Conservation (phyloP, 2,797 vertebrate species). For the Gallinago stenura region DNA sequence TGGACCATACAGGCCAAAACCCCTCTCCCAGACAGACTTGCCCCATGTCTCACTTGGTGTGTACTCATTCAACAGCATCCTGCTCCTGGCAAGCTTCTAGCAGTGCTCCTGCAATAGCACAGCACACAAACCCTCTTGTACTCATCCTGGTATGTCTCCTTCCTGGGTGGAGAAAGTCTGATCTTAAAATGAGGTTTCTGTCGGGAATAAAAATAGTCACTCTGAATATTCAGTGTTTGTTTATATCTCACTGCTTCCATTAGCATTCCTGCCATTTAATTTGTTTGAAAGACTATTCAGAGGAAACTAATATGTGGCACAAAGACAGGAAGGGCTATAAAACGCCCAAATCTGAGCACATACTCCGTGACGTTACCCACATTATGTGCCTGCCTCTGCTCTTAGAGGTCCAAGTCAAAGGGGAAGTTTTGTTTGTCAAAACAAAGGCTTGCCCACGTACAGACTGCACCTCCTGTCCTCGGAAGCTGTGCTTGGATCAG, state of each 20-base stretch:
- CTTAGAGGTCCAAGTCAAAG: conserved; percentile 44
- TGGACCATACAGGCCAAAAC: neutral
- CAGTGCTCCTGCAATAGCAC: neutral
- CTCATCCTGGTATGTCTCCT: neutral
- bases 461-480: neutral
- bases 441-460: neutral
- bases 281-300: conserved; percentile 50
- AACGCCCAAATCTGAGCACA: neutral
- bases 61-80: neutral
- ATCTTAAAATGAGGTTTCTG: conserved; percentile 54
- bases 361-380: neutral
- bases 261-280: conserved; percentile 51
- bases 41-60: neutral
- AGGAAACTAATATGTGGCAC: conserved; percentile 26
- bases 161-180: neutral
- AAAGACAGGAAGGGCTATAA: conserved; percentile 39
- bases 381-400: neutral
- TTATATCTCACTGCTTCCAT: conserved; percentile 51
- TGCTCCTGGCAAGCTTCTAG: neutral
- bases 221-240: conserved; percentile 67
- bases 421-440: conserved; percentile 26
- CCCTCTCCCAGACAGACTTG: neutral
- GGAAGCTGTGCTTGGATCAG: neutral
- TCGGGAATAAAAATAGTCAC: conserved; percentile 45
- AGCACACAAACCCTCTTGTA: neutral